Evolutionary conservation across 2,113 vertebrate genomes (phyloP).

Genomic region (Enhydra lutris): DNA sequence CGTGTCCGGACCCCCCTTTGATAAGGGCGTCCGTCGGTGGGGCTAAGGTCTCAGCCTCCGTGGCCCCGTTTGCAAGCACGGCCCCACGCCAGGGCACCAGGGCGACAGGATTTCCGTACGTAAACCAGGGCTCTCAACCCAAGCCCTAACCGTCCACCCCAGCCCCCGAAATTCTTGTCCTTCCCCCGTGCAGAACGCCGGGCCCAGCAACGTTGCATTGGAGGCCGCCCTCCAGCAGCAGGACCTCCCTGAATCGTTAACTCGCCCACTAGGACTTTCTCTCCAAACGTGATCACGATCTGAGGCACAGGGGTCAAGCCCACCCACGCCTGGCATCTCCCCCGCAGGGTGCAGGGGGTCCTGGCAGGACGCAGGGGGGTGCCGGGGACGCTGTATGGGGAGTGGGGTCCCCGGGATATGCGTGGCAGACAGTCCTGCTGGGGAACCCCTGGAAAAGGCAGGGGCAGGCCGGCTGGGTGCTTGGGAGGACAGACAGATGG

Average conservation of each 20-base stretch:
- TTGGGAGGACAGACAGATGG: neutral
- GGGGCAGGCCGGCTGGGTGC: fast-evolving
- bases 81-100: too few species aligned
- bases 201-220: fast-evolving
- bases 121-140: too few species aligned
- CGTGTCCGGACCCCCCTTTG: too few species aligned
- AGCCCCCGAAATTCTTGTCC: too few species aligned
- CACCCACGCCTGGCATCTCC: fast-evolving
- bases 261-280: fast-evolving
- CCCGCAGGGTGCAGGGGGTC: too few species aligned
- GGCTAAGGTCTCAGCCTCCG: too few species aligned
- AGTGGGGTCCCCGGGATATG: fast-evolving
- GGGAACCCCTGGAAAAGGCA: neutral
- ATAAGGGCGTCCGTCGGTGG: too few species aligned
- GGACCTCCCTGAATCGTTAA: too few species aligned
- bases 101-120: too few species aligned
- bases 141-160: too few species aligned
- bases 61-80: too few species aligned
- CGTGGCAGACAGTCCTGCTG: fast-evolving
- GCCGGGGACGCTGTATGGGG: fast-evolving
- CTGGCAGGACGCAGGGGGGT: neutral
- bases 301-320: neutral
- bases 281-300: neutral
- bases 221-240: neutral
- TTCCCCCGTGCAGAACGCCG: too few species aligned